phyloP scores from a whole-genome alignment of 2,113 vertebrate species.

The Pelvicachromis taeniatus region DNA sequence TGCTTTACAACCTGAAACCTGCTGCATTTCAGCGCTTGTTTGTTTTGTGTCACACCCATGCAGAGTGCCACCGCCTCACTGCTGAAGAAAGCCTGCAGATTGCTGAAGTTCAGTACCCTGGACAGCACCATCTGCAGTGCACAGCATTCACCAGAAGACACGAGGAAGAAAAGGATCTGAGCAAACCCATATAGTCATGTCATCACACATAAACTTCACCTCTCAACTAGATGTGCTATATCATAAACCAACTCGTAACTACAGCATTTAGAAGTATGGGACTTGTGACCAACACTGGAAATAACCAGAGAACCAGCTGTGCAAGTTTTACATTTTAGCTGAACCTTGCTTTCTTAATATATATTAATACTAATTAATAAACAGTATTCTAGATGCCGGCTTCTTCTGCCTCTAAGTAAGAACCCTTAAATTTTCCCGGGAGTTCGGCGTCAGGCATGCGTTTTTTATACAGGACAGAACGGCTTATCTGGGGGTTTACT shows the following conservation, averaged over 20 bases:
- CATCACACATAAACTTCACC: not conserved
- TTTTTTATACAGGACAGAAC: not conserved
- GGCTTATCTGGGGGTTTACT: not conserved
- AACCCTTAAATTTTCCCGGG: not conserved
- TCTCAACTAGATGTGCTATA: not conserved
- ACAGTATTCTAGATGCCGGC: not conserved
- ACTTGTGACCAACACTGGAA: not conserved
- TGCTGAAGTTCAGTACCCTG: slow-evolving; percentile 57
- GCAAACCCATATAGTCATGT: not conserved
- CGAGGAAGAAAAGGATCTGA: not conserved
- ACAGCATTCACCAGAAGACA: not conserved
- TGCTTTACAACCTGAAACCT: not conserved
- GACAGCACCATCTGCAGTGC: slow-evolving; percentile 45
- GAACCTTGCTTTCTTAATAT: not conserved
- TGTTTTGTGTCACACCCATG: slow-evolving; percentile 48
- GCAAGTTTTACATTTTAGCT: not conserved
- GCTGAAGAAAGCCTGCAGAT: not conserved
- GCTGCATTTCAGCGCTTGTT: slow-evolving; percentile 5
- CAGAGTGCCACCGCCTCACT: not conserved
- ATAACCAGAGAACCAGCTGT: not conserved
- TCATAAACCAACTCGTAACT: not conserved
- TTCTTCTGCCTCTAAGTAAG: not conserved
- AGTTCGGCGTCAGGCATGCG: not conserved
- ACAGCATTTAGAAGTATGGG: not conserved
- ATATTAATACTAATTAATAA: not conserved